phyloP scores from a whole-genome alignment of 2,797 vertebrate genomes.

The Xenops minutus region DNA sequence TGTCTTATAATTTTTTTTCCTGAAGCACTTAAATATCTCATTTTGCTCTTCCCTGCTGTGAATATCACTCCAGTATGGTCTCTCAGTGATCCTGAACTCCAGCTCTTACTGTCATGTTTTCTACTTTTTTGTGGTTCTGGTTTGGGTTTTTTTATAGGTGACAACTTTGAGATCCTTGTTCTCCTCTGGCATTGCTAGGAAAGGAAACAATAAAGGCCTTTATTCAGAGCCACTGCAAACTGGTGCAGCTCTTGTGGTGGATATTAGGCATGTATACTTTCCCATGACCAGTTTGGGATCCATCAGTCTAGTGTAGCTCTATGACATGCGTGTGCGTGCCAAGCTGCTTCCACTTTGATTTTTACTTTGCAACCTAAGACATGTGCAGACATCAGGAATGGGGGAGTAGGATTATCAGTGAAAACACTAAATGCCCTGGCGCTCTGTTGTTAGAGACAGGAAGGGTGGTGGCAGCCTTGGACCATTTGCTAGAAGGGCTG shows the following conservation, averaged over 20 bases:
- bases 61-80: not conserved
- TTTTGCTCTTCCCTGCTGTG: not conserved
- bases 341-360: not conserved
- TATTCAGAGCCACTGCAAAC: not conserved
- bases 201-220: not conserved
- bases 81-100: not conserved
- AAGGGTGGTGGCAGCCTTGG: not conserved
- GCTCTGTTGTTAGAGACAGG: not conserved
- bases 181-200: not conserved
- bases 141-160: not conserved
- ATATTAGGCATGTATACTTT: not conserved
- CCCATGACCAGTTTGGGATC: not conserved
- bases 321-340: rapidly evolving
- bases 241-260: not conserved
- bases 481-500: not conserved
- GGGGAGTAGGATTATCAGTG: not conserved
- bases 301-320: not conserved
- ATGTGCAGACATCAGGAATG: not conserved
- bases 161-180: not conserved
- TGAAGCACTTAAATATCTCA: not conserved
- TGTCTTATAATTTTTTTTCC: not conserved
- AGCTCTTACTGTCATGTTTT: not conserved
- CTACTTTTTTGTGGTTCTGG: not conserved
- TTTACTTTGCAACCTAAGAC: not conserved
- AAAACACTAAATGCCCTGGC: not conserved